phyloP scores from a whole-genome alignment of 2,888 invertebrate species.

The Gisinianus flammeolus region DNA sequence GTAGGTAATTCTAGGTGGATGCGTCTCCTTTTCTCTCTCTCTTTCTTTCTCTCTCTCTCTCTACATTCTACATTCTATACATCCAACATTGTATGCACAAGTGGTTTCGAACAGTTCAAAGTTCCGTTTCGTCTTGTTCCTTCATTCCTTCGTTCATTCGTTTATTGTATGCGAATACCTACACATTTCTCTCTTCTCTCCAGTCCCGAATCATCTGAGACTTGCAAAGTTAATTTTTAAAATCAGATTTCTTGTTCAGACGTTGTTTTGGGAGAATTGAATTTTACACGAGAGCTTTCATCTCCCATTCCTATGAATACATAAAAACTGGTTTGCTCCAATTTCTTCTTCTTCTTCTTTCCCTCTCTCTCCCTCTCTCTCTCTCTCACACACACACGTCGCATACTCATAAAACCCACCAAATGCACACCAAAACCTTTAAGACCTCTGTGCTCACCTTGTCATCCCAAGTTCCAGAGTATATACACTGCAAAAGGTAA shows the following conservation, averaged over 20 bases:
- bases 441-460: not conserved
- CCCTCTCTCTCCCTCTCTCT: not conserved
- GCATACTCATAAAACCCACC: not conserved
- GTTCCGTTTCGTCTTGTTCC: not conserved
- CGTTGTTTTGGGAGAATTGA: constrained; percentile 3
- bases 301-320: not conserved
- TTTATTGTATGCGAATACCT: not conserved
- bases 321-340: too few species aligned
- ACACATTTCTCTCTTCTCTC: not conserved
- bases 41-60: not conserved
- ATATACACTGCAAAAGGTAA: not conserved
- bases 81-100: not conserved
- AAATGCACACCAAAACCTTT: not conserved
- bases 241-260: constrained; percentile 12
- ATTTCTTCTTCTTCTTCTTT: not conserved
- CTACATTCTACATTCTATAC: not conserved
- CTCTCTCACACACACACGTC: not conserved
- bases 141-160: not conserved
- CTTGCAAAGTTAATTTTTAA: constrained; percentile 14
- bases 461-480: not conserved
- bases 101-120: not conserved
- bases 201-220: too few species aligned
- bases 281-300: constrained; percentile 6
- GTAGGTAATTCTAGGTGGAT: not conserved
- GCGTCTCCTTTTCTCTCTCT: not conserved